A percentile compares a stretch with the other conserved stretches of the same genome.
phyloP scores from a whole-genome alignment of 1,140 invertebrate genomes.

The Argopecten irradians region DNA sequence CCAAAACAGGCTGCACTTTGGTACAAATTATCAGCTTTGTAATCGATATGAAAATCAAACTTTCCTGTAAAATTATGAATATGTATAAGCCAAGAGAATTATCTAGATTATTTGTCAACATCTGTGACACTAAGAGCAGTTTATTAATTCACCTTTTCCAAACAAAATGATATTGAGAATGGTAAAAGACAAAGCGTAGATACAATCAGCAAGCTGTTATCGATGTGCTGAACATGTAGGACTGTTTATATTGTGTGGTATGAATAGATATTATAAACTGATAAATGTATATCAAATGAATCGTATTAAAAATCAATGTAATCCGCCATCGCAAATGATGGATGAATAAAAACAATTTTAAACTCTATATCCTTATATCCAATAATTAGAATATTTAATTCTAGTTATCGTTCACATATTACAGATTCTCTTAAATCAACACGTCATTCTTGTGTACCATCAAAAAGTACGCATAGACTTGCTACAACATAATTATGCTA shows the following conservation, averaged over 20 bases:
- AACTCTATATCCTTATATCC: too few relatives aligned
- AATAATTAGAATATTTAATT: too few relatives aligned
- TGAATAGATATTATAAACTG: neutral
- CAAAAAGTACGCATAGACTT: too few relatives aligned
- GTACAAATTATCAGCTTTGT: neutral
- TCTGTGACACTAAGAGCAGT: neutral
- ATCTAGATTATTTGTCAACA: neutral
- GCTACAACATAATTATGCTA: too few relatives aligned
- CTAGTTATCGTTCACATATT: too few relatives aligned
- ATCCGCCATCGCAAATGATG: neutral
- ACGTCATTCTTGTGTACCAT: too few relatives aligned
- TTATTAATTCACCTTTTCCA: neutral
- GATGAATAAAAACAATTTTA: too few relatives aligned
- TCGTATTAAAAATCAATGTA: neutral
- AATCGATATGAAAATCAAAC: neutral
- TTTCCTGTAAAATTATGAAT: neutral
- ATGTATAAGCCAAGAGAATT: neutral
- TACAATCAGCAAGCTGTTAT: neutral
- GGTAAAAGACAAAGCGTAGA: neutral
- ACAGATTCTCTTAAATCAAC: too few relatives aligned
- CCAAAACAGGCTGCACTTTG: neutral
- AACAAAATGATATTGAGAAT: neutral
- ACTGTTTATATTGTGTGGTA: neutral
- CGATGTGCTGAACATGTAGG: neutral
- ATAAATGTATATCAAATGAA: neutral